phyloP scores from a whole-genome alignment of 2,113 vertebrate genomes.

The Urocynchramus pylzowi region DNA sequence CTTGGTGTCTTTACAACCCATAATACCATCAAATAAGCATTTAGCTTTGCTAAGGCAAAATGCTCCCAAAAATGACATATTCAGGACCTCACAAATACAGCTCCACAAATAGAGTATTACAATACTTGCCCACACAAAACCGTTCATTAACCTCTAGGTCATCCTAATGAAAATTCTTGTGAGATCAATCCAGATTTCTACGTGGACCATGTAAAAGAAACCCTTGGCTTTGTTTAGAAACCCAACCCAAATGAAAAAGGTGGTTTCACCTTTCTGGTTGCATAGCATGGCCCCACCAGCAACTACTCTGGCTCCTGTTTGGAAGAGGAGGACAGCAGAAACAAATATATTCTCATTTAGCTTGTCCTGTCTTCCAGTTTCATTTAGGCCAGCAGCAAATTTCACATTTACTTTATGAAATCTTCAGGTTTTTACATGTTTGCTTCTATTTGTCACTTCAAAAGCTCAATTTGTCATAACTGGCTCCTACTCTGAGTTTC shows the following conservation, averaged over 20 bases:
- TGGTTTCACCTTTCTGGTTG: neutral
- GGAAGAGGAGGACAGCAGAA: neutral
- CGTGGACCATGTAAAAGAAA: neutral
- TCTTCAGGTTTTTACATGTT: neutral
- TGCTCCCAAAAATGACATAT: neutral
- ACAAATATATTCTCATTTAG: neutral
- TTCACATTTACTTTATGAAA: neutral
- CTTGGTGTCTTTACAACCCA: neutral
- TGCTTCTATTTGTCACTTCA: conserved; percentile 43
- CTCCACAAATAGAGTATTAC: no score
- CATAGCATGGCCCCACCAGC: neutral
- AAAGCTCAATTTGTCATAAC: conserved; percentile 51
- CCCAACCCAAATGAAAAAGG: neutral
- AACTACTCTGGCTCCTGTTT: neutral
- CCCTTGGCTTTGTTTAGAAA: neutral
- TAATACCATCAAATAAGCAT: neutral
- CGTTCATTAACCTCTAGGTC: neutral
- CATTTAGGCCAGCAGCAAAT: neutral
- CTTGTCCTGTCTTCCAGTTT: neutral
- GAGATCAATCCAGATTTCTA: neutral
- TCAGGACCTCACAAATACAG: neutral
- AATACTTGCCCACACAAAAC: neutral
- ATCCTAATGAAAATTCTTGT: neutral
- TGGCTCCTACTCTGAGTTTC: conserved; percentile 2
- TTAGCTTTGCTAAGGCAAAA: neutral